A percentile compares a stretch with the other conserved stretches of the same genome.
Evolutionary conservation across 2,888 invertebrate genomes (phyloP).

Genomic region (Macrophya alboannulata): DNA sequence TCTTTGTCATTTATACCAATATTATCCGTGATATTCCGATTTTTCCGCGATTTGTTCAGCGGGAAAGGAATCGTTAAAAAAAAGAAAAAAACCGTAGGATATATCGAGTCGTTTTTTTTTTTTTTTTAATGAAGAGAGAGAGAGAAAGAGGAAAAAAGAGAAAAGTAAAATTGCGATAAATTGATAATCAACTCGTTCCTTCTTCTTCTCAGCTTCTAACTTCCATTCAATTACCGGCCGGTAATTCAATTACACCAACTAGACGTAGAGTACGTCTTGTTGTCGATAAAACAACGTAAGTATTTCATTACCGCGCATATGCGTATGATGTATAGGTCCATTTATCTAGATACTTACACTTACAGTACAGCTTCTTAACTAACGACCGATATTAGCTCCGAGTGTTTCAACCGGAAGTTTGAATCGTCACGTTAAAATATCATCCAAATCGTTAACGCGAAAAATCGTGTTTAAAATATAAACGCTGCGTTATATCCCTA

Average conservation of each 20-base stretch:
- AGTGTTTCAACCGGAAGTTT: conserved; percentile 17
- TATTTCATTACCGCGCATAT: not conserved
- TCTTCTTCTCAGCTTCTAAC: not conserved
- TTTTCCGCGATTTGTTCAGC: too few species aligned
- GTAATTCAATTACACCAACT: conserved; percentile 27
- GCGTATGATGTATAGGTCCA: not conserved
- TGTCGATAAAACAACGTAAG: conserved; percentile 6
- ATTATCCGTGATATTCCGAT: not conserved
- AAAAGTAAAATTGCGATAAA: conserved; percentile 24
- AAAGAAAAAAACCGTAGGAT: not conserved
- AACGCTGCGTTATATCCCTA: not conserved
- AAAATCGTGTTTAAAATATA: not conserved
- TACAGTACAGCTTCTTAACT: too few species aligned
- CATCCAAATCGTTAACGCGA: too few species aligned
- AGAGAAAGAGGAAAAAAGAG: not conserved
- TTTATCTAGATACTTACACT: not conserved
- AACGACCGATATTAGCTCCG: not conserved
- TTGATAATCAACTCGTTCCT: conserved; percentile 32
- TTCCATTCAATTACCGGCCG: conserved; percentile 42
- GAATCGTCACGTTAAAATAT: not conserved
- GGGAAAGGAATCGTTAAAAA: not conserved
- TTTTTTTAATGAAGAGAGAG: not conserved
- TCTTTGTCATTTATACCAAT: not conserved
- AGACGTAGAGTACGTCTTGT: not conserved
- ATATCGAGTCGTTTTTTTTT: too few species aligned